Evolutionary conservation across 2,113 vertebrate genomes (phyloP).

Genomic region (Dissostichus mawsoni): DNA sequence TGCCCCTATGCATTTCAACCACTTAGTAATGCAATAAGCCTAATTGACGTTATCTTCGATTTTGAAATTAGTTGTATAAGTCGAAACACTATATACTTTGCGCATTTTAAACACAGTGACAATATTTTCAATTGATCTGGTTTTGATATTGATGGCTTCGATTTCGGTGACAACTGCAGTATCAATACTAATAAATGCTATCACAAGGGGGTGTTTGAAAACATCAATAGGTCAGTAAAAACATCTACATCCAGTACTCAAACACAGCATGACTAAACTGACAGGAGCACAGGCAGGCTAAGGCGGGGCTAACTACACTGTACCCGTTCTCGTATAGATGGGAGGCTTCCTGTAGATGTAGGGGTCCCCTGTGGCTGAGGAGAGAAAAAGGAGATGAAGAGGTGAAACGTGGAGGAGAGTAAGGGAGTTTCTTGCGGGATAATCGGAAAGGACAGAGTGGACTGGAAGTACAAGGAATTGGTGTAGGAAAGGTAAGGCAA

Average conservation of each 20-base stretch:
- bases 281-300: conserved; percentile 74
- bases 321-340: conserved; percentile 99
- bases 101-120: conserved; percentile 3
- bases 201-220: conserved; percentile 12
- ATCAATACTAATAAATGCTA: conserved; percentile 49
- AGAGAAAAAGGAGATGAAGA: conserved; percentile 82
- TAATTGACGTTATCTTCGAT: conserved; percentile 4
- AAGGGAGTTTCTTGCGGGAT: conserved; percentile 54
- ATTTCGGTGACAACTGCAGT: conserved; percentile 34
- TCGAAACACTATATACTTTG: conserved; percentile 20
- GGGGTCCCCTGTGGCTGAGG: conserved; percentile 92
- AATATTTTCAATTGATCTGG: conserved; percentile 4
- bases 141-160: conserved; percentile 32
- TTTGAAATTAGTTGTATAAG: conserved; percentile 18
- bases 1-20: conserved; percentile 28
- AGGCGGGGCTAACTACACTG: conserved; percentile 79
- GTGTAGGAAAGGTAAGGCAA: conserved; percentile 48
- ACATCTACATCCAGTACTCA: conserved; percentile 48
- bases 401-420: conserved; percentile 63
- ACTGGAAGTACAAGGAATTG: conserved; percentile 2
- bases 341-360: conserved; percentile 99
- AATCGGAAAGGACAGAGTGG: conserved; percentile 56
- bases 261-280: conserved; percentile 70
- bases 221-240: conserved; percentile 49
- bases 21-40: conserved; percentile 6